phyloP scores from a whole-genome alignment of 2,113 vertebrate genomes.

The Scophthalmus maximus region DNA sequence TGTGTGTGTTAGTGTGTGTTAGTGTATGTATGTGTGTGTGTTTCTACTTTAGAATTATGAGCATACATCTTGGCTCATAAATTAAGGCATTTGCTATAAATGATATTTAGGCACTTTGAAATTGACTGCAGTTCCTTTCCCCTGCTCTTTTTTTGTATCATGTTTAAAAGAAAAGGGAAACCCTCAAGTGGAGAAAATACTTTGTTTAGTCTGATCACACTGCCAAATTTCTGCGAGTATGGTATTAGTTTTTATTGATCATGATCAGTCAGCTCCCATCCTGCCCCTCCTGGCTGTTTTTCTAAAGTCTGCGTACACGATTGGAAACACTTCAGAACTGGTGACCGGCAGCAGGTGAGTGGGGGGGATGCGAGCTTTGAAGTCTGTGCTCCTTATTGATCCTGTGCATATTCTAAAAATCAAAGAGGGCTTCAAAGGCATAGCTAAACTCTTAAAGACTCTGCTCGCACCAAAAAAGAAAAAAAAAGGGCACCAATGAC shows the following conservation, averaged over 20 bases:
- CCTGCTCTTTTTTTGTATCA: slow-evolving; percentile 8
- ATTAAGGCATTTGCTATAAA: slow-evolving; percentile 38
- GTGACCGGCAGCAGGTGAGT: slow-evolving; percentile 90
- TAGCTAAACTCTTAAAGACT: slow-evolving; percentile 84
- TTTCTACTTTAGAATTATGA: slow-evolving; percentile 43
- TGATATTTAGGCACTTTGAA: slow-evolving; percentile 38
- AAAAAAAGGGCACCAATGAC: slow-evolving; percentile 80
- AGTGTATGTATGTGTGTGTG: slow-evolving; percentile 19
- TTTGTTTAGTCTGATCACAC: slow-evolving; percentile 38
- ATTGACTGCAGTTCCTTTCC: background rate
- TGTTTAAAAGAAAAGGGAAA: slow-evolving; percentile 15
- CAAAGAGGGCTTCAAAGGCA: slow-evolving; percentile 86
- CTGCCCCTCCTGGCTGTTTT: slow-evolving; percentile 68
- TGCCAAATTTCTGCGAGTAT: slow-evolving; percentile 49
- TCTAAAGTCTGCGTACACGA: slow-evolving; percentile 71
- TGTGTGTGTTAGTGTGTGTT: slow-evolving; percentile 37
- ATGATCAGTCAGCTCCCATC: slow-evolving; percentile 43
- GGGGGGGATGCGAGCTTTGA: slow-evolving; percentile 86
- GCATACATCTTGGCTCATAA: slow-evolving; percentile 37
- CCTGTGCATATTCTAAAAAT: slow-evolving; percentile 86
- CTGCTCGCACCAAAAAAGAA: slow-evolving; percentile 75
- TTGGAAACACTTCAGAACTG: slow-evolving; percentile 87
- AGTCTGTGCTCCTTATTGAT: slow-evolving; percentile 84
- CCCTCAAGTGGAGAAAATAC: slow-evolving; percentile 22
- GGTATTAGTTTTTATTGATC: slow-evolving; percentile 71